Conservation (phyloP, 2,113 vertebrate species). For the Quiscalus mexicanus region DNA sequence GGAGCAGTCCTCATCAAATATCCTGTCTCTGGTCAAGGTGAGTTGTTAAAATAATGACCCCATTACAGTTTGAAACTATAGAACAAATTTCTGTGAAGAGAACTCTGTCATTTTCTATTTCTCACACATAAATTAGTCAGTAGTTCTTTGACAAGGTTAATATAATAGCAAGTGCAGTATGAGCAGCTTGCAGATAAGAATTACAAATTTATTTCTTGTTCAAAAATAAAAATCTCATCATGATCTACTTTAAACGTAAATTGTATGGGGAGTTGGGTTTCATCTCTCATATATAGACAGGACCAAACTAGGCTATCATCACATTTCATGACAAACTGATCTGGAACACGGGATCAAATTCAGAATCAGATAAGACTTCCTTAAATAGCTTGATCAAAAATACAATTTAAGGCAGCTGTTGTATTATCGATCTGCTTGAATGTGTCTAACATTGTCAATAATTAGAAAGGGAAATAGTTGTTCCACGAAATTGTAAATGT, state of each 20-base stretch:
- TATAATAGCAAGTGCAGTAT: background rate
- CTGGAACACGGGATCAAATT: background rate
- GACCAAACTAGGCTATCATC: background rate
- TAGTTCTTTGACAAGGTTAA: background rate
- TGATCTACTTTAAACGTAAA: background rate
- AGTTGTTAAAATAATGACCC: conserved; percentile 2
- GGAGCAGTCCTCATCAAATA: background rate
- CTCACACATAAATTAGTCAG: background rate
- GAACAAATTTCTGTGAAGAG: background rate
- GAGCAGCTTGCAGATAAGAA: background rate
- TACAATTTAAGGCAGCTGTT: background rate
- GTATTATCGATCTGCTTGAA: background rate
- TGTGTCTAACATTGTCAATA: background rate
- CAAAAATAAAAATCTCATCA: background rate
- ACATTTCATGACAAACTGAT: background rate
- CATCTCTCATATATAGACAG: background rate
- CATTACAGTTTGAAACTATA: background rate
- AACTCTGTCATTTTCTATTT: background rate
- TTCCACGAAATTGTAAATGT: background rate
- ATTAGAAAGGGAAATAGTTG: background rate
- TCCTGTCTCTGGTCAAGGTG: conserved; percentile 7
- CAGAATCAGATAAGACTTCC: background rate
- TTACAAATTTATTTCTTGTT: background rate
- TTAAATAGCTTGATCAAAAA: background rate
- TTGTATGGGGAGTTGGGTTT: background rate